phyloP scores from a whole-genome alignment of 1,140 invertebrate species.

The Anadara kagoshimensis region DNA sequence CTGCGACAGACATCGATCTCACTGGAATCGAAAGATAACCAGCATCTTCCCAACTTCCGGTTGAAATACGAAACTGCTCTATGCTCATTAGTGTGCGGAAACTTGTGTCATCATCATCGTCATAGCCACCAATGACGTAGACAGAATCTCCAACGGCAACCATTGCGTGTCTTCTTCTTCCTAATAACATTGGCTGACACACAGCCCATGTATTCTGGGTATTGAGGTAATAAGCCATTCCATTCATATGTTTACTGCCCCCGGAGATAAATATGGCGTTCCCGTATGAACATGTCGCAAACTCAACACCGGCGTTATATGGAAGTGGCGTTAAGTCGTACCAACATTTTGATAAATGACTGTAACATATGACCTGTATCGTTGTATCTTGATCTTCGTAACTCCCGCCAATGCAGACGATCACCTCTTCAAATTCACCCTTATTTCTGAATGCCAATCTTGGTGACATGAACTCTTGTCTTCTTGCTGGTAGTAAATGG shows the following conservation, averaged over 20 bases:
- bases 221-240: constrained; percentile 40
- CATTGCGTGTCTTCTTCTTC: constrained; percentile 50
- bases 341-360: constrained; percentile 35
- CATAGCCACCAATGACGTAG: constrained; percentile 51
- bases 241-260: constrained; percentile 45
- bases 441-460: constrained; percentile 31
- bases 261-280: constrained; percentile 57
- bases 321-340: constrained; percentile 46
- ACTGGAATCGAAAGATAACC: constrained; percentile 49
- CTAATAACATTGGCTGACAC: constrained; percentile 47
- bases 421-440: constrained; percentile 31
- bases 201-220: constrained; percentile 46
- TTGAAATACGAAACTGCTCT: constrained; percentile 47
- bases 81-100: constrained; percentile 41
- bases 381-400: constrained; percentile 44
- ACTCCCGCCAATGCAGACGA: constrained; percentile 33
- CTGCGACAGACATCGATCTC: constrained; percentile 40
- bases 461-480: constrained; percentile 37
- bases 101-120: constrained; percentile 34
- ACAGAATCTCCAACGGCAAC: constrained; percentile 41
- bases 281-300: constrained; percentile 48
- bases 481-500: constrained; percentile 39
- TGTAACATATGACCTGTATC: constrained; percentile 38
- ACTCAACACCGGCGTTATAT: constrained; percentile 50
- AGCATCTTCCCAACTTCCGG: constrained; percentile 43